Conservation (phyloP, 2,113 vertebrate genomes). For the Ovis canadensis region DNA sequence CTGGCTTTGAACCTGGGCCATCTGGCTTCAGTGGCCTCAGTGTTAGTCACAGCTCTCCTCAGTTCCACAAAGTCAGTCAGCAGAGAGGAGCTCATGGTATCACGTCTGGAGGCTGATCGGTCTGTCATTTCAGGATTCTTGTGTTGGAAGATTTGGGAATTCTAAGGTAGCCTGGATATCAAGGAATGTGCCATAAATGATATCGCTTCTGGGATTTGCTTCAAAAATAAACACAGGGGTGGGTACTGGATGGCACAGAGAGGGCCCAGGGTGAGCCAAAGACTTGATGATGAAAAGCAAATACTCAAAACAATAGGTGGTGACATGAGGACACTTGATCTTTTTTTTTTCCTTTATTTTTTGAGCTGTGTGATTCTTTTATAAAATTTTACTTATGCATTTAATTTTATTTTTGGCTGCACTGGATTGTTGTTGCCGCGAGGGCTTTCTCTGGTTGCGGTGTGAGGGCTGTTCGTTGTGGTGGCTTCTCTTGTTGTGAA, state of each 20-base stretch:
- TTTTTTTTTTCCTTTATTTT: neutral
- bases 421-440: neutral
- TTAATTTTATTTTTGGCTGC: neutral
- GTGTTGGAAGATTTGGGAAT: neutral
- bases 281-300: neutral
- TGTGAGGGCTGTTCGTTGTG: neutral
- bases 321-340: neutral
- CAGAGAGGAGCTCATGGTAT: fast-evolving
- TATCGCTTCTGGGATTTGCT: neutral
- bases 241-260: neutral
- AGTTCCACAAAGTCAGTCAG: neutral
- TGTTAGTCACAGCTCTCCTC: neutral
- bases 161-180: neutral
- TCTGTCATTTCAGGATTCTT: neutral
- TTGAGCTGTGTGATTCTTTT: neutral
- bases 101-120: neutral
- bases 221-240: neutral
- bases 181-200: neutral
- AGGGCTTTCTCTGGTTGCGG: neutral
- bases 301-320: neutral
- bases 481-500: neutral
- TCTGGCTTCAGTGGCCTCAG: neutral
- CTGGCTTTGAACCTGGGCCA: neutral
- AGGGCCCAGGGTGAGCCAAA: neutral
- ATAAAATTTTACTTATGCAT: neutral